These are phyloP conservation scores for Platichthys flesus DNA, from an alignment of 2,113 vertebrate genomes.

Conservation along the genomic window DNA sequence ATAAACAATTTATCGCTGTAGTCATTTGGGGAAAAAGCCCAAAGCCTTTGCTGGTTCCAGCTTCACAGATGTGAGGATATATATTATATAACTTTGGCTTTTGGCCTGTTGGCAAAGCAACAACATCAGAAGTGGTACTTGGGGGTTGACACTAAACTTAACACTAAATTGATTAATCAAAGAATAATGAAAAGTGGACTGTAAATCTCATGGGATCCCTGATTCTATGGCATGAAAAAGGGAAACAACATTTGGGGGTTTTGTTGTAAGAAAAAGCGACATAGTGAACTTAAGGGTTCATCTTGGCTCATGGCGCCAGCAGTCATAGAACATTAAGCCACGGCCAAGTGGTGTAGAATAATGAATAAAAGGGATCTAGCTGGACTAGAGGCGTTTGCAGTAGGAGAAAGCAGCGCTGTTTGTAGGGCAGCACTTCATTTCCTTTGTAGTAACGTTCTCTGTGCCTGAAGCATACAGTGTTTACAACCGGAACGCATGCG, in stretches of 20 bases:
- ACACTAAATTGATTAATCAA: no score
- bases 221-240: not conserved
- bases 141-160: no score
- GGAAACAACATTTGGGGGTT: not conserved
- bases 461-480: not conserved
- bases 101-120: no score
- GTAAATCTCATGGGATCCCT: not conserved
- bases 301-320: conserved; percentile 4
- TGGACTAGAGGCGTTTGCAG: not conserved
- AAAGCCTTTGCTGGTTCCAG: no score
- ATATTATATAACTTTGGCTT: no score
- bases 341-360: conserved; percentile 43
- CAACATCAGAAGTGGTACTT: no score
- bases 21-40: no score
- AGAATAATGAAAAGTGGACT: no score
- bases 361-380: conserved; percentile 11
- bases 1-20: no score
- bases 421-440: conserved; percentile 8
- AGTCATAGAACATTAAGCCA: conserved; percentile 16
- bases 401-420: not conserved
- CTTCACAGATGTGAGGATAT: no score
- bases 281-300: not conserved
- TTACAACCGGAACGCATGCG: not conserved
- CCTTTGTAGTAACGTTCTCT: not conserved
- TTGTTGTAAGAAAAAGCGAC: not conserved